phyloP scores from a whole-genome alignment of 2,113 vertebrate species.

The Galeopterus variegatus region DNA sequence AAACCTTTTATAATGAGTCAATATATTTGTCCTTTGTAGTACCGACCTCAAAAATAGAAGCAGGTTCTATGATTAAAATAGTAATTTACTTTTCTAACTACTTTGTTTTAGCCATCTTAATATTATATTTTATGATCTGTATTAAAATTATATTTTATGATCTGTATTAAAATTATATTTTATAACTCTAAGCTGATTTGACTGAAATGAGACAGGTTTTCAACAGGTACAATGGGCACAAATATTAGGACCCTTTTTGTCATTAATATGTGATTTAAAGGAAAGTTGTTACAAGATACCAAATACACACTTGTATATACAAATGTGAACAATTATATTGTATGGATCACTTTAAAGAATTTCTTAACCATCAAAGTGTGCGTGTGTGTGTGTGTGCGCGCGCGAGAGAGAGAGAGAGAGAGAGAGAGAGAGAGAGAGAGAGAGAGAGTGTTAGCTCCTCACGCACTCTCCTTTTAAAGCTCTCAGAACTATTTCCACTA shows the following conservation, averaged over 20 bases:
- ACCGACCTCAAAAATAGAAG: slow-evolving; percentile 47
- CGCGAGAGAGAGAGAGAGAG: not conserved
- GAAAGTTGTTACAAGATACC: not conserved
- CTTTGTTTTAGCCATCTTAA: slow-evolving; percentile 44
- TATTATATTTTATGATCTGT: slow-evolving; percentile 41
- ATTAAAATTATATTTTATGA: slow-evolving; percentile 27
- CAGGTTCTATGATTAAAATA: slow-evolving; percentile 25
- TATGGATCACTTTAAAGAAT: slow-evolving; percentile 30
- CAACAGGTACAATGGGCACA: not conserved
- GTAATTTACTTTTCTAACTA: not conserved
- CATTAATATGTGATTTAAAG: not conserved
- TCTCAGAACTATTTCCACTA: too few species aligned
- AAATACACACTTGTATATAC: not conserved
- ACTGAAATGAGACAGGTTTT: slow-evolving; percentile 37
- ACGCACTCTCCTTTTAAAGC: too few species aligned
- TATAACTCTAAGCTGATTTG: slow-evolving; percentile 2
- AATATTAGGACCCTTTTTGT: not conserved
- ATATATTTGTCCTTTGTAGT: slow-evolving; percentile 61
- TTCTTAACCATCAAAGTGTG: not conserved
- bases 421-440: too few species aligned
- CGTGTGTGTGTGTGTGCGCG: not conserved
- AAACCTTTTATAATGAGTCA: not conserved
- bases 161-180: slow-evolving; percentile 7
- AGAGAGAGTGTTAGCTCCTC: too few species aligned
- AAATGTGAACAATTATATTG: not conserved